Base-by-base conservation (phyloP, 1,140 invertebrate species). In the Panagrolaimus sp. region DNA sequence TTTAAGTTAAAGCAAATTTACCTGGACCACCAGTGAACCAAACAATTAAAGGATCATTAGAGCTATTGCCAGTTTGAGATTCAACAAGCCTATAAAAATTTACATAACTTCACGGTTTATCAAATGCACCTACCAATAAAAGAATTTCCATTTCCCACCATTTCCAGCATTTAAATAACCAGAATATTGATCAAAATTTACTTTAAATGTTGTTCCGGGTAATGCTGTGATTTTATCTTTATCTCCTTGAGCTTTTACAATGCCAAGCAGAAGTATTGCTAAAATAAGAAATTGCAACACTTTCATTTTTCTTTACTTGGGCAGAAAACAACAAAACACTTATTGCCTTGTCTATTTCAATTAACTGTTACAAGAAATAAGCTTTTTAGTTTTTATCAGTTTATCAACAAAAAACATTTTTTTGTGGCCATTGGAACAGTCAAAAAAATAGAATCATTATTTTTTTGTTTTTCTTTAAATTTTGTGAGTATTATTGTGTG, bases 1-100 rank as follows among this genome's bases (percentile, higher is more conserved):
- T 38, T 38, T 4, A 38, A 38, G 7, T 38, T 38, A 4, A 7
- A 38, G 7, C 7, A 38, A 38, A 38, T 2, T 38, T 38, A 14
- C 87, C 87, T 57, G 87, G 87, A 38, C 87, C 87, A 38, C 87
- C 87, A 80, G 87, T 87, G 71, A 88, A 71, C 87, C 87, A 87
- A n/a, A 69, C 67, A 9, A 87, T 72, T 0, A 87, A 27, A 20
- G 87, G 87, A 72, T 85, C 87, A 23, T 69, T 77, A 9, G 67
- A 65, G 9, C 86, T 85, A 71, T 84, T 81, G 64, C 82, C 71
- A 43, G 85, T 85, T 74, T 87, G 51, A 57, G 20, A 25, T 57
- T 57, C 51, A 20, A 57, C 51, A 20, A 57, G 51, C 51, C 51
- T 57, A 13, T n/a, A 38, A 38, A 57, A n/a, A 20, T 25, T 9